phyloP scores from a whole-genome alignment of 2,888 invertebrate genomes.

The Druceiella hillmani region DNA sequence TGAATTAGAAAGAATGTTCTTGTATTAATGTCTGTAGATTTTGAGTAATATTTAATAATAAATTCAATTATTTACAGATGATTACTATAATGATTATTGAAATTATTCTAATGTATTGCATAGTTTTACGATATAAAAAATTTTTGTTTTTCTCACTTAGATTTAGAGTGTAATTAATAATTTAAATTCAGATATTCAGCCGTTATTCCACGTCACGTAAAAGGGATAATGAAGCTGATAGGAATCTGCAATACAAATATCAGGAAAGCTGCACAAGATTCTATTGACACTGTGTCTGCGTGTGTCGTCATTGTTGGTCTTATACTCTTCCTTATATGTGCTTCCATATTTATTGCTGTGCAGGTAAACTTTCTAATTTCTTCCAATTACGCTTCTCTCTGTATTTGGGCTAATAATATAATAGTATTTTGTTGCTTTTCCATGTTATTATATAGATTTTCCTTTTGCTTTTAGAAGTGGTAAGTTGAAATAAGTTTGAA shows the following conservation, averaged over 20 bases:
- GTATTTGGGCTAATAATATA: too few species aligned
- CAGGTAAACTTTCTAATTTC: constrained; percentile 54
- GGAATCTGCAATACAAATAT: constrained; percentile 58
- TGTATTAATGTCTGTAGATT: too few species aligned
- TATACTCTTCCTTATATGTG: constrained; percentile 70
- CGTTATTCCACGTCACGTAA: constrained; percentile 68
- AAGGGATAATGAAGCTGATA: constrained; percentile 68
- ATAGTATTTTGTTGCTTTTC: too few species aligned
- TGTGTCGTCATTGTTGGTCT: constrained; percentile 83
- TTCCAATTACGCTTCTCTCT: constrained; percentile 26
- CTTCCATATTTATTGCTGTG: constrained; percentile 75
- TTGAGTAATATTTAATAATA: too few species aligned
- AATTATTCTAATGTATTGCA: neutral
- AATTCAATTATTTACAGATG: neutral
- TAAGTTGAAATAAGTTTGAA: too few species aligned
- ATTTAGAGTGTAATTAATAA: constrained; percentile 2
- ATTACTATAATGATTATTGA: neutral
- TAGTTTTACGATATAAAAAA: neutral
- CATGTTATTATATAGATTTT: too few species aligned
- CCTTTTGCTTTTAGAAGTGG: too few species aligned
- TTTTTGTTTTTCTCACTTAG: constrained; percentile 7
- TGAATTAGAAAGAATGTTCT: too few species aligned
- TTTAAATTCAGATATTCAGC: constrained; percentile 50
- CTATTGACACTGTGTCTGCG: constrained; percentile 82
- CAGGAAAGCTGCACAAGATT: constrained; percentile 61